Conservation (phyloP, 2,797 vertebrate genomes). For the Myotis daubentonii region DNA sequence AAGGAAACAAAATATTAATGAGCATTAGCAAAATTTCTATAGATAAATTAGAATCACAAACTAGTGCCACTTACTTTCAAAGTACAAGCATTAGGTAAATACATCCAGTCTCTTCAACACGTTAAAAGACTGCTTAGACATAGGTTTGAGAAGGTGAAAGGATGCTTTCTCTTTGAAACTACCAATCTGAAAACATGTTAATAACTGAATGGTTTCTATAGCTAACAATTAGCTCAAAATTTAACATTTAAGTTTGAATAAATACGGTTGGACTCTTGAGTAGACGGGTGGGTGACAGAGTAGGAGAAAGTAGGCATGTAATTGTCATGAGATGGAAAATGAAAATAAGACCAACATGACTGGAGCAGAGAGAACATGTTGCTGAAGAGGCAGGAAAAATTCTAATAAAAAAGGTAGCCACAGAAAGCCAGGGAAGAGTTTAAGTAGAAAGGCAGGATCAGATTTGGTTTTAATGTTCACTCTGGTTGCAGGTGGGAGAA, state of each 20-base stretch:
- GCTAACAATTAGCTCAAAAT: not conserved
- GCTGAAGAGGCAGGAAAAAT: not conserved
- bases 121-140: not conserved
- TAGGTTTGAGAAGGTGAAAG: conserved; percentile 1
- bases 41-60: not conserved
- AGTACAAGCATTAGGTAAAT: not conserved
- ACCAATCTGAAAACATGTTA: not conserved
- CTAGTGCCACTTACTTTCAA: not conserved
- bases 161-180: not conserved
- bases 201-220: not conserved
- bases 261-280: not conserved
- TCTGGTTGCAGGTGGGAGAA: not conserved
- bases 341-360: not conserved
- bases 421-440: not conserved
- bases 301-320: not conserved
- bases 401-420: not conserved
- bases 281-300: not conserved
- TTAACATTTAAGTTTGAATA: not conserved
- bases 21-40: not conserved
- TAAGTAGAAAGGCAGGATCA: not conserved
- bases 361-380: not conserved
- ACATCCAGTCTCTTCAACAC: not conserved
- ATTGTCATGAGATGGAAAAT: not conserved
- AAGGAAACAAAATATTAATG: not conserved
- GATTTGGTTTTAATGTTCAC: not conserved